A percentile compares a stretch with the other conserved stretches of the same genome.
phyloP scores from a whole-genome alignment of 1,140 invertebrate genomes.

The Trichonephila inaurata region DNA sequence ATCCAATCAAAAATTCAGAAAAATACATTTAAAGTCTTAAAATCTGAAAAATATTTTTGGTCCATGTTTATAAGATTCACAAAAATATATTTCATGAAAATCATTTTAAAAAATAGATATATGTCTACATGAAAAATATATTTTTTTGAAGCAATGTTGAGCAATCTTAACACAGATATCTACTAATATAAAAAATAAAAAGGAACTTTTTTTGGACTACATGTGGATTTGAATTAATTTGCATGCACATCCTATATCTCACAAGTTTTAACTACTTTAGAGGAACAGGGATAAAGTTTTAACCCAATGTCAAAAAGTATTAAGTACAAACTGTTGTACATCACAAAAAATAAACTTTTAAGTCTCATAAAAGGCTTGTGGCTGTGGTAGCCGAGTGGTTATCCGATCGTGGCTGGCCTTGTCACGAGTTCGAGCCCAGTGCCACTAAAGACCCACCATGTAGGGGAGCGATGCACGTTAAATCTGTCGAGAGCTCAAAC shows the following conservation, averaged over 20 bases:
- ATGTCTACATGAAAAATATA: background rate
- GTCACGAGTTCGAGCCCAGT: no score
- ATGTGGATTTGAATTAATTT: background rate
- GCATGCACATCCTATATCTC: background rate
- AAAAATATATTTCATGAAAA: background rate
- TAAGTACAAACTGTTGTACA: no score
- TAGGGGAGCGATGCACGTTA: no score
- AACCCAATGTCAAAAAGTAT: no score
- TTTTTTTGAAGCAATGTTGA: background rate
- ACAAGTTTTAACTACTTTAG: background rate
- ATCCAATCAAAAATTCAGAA: background rate
- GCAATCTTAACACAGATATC: background rate
- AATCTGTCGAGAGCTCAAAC: no score
- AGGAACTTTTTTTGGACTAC: background rate
- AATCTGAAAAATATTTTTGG: conserved; percentile 4
- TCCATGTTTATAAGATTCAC: background rate
- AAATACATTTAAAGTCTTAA: background rate
- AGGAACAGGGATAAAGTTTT: background rate
- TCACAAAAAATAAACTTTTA: no score
- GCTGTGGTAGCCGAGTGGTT: no score
- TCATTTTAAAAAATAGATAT: background rate
- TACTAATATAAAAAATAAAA: background rate
- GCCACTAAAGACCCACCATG: no score
- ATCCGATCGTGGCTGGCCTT: no score
- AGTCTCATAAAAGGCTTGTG: no score